Evolutionary conservation across 2,113 vertebrate genomes (phyloP).

Genomic region (Haliaeetus leucogaster): DNA sequence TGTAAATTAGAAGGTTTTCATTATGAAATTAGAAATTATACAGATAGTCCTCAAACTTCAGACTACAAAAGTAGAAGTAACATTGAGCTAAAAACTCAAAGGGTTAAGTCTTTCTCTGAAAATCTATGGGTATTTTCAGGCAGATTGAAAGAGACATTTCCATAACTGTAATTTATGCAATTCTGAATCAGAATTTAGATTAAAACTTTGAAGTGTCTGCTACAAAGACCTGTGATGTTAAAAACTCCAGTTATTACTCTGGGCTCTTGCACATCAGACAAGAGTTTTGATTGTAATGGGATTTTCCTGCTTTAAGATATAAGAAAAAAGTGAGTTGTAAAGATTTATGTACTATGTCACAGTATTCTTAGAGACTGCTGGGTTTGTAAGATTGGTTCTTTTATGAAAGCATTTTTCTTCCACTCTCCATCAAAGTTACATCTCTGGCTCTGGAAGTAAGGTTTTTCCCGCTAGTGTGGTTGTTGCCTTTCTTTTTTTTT

Average conservation of each 20-base stretch:
- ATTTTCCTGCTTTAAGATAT: conserved; percentile 2
- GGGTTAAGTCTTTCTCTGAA: not conserved
- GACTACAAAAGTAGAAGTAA: not conserved
- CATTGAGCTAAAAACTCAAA: not conserved
- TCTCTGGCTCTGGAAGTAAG: not conserved
- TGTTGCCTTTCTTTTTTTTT: not conserved
- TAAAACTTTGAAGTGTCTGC: not conserved
- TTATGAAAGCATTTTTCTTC: conserved; percentile 63
- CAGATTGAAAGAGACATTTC: not conserved
- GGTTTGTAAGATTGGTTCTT: conserved; percentile 37
- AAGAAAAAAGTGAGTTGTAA: conserved; percentile 3
- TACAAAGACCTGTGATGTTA: not conserved
- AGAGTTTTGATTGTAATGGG: not conserved
- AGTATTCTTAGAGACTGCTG: conserved; percentile 3
- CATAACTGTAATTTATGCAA: not conserved
- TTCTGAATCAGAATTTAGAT: not conserved
- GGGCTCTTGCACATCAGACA: not conserved
- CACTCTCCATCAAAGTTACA: not conserved
- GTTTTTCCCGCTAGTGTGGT: not conserved
- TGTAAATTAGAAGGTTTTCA: not conserved
- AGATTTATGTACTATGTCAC: conserved; percentile 57
- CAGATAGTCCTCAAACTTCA: not conserved
- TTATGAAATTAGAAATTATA: not conserved
- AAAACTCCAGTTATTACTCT: not conserved
- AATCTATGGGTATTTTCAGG: not conserved